Percentiles rank a stretch among this genome's conserved stretches.
phyloP scores from a whole-genome alignment of 1,140 invertebrate genomes.

The Potamilus streckersoni region DNA sequence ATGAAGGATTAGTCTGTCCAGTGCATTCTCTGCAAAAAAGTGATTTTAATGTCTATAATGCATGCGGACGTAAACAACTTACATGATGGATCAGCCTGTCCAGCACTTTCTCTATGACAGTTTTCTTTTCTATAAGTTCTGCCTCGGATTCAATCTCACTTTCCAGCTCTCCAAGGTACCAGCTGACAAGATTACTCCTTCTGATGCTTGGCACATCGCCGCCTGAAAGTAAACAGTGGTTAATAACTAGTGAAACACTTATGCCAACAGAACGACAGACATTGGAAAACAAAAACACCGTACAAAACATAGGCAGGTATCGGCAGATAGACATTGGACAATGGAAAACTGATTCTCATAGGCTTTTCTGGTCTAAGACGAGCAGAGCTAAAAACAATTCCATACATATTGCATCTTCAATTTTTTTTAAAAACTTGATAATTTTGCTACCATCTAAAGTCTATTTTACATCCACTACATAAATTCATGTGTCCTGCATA shows the following conservation, averaged over 20 bases:
- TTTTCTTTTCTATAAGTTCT: conserved; percentile 89
- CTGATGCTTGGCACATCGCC: conserved; percentile 75
- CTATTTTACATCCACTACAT: too few relatives aligned
- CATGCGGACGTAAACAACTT: conserved; percentile 65
- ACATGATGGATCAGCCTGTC: conserved; percentile 92
- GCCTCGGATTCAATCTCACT: conserved; percentile 91
- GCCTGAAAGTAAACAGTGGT: conserved; percentile 26
- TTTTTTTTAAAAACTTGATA: too few relatives aligned
- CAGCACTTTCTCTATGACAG: conserved; percentile 94
- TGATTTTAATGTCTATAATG: neutral
- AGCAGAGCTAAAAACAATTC: too few relatives aligned
- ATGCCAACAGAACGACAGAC: neutral
- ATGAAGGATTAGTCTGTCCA: conserved; percentile 91
- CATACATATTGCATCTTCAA: too few relatives aligned
- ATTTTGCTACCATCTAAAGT: too few relatives aligned
- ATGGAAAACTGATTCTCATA: too few relatives aligned
- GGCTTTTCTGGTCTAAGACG: too few relatives aligned
- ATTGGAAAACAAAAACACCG: too few relatives aligned
- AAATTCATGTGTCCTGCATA: too few relatives aligned
- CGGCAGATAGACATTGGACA: neutral
- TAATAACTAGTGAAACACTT: neutral
- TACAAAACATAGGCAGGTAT: neutral
- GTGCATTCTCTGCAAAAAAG: conserved; percentile 82
- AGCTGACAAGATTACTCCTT: conserved; percentile 88
- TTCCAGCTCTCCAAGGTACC: conserved; percentile 94